These are phyloP conservation scores for Platyrinchus mystaceus DNA, from an alignment of 2,797 vertebrate species.

Conservation along the genomic window DNA sequence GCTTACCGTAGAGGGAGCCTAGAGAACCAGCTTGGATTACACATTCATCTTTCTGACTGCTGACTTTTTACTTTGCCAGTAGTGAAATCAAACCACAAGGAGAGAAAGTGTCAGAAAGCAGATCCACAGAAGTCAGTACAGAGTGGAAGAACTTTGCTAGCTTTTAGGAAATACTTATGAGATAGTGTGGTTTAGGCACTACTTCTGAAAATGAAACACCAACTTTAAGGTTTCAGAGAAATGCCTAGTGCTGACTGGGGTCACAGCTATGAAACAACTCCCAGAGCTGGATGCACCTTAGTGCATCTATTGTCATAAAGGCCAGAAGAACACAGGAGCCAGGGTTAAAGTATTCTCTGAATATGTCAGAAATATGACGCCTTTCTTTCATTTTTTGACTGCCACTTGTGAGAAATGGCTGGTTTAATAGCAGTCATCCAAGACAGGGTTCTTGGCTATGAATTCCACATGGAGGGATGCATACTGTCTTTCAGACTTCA, in stretches of 20 bases:
- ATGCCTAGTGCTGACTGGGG: fast-evolving
- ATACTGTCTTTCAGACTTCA: background rate
- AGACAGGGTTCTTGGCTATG: background rate
- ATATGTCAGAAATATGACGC: background rate
- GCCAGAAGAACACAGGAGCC: background rate
- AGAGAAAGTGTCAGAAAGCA: conserved; percentile 7
- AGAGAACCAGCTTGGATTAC: background rate
- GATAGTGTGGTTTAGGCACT: background rate
- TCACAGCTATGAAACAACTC: background rate
- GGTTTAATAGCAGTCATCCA: background rate
- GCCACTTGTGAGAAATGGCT: background rate
- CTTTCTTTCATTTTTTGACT: background rate
- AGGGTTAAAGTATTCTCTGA: background rate
- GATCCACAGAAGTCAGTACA: background rate
- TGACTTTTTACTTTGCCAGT: background rate
- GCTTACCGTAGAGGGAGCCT: background rate
- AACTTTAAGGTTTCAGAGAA: background rate
- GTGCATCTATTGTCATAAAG: background rate
- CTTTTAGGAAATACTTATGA: background rate
- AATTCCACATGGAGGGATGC: background rate
- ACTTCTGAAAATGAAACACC: background rate
- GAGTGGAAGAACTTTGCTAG: conserved; percentile 12
- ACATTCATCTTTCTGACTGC: background rate
- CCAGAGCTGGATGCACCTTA: background rate
- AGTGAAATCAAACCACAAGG: background rate